Base-by-base conservation (phyloP, 2,888 invertebrate species). In the Quadroppia sp. region DNA sequence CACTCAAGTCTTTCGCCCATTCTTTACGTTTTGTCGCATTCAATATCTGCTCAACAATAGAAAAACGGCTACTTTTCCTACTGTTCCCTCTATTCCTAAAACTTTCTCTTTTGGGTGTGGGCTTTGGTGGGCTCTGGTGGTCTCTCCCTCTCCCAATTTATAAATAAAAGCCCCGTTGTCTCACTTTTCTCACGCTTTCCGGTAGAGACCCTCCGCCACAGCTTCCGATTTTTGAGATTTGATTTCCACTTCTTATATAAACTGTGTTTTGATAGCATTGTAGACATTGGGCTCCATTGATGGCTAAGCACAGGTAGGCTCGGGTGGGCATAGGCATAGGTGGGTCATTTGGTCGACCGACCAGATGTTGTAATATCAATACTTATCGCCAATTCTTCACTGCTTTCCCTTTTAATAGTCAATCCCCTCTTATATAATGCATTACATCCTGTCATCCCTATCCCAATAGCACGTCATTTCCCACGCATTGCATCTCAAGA, bases 381-480 rank as follows among this genome's bases (percentile, higher is more conserved):
- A 23, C 67, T 67, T 23, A 67, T 67, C 67, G 40, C 36, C 36
- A 40, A 40, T 67, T 40, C 40, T 67, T 13, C 40, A 67, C 40
- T 42, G 67, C 67, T 67, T 67, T 67, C 67, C 67, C 67, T 67
- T 67, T 67, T 67, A 67, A 67, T 67, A 67, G 67, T 42, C 17
- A 64, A 17, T 36, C 61, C 67, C 67, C 67, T 67, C 67, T 67
- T 67, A 67, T 67, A 67, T 67, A 67, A 67, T 67, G 67, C 67
- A 67, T 67, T 40, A 67, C 67, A 67, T 67, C 67, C 67, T 67
- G 67, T 67, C 67, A 67, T 67, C 67, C 67, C 59, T 48, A 48
- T 48, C 48, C 48, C 15, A 30, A 28, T 28, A 40, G 20, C 32
- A 42, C 67, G 67, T 67, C 67, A 67, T 36, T 67, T 67, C 67